Percentiles rank a stretch among this genome's conserved stretches.
Evolutionary conservation across 2,888 invertebrate genomes (phyloP).

Genomic region (Acleris cristana): DNA sequence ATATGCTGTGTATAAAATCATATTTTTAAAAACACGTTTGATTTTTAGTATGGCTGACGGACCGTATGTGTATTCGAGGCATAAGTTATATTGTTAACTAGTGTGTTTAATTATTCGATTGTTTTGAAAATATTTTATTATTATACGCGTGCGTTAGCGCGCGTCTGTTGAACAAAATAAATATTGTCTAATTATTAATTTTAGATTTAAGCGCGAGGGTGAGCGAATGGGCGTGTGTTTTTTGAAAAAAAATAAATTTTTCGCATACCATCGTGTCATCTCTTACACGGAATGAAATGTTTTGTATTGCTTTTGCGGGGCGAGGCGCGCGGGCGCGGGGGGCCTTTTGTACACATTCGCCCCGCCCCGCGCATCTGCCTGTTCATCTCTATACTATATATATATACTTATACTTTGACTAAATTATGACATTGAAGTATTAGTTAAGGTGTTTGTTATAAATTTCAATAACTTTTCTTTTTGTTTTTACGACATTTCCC

Average conservation of each 20-base stretch:
- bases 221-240: slow-evolving; percentile 82
- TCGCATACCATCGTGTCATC: slow-evolving; percentile 82
- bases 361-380: slow-evolving; percentile 41
- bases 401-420: slow-evolving; percentile 63
- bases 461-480: slow-evolving; percentile 80
- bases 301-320: slow-evolving; percentile 79
- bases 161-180: slow-evolving; percentile 84
- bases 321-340: slow-evolving; percentile 53
- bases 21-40: slow-evolving; percentile 68
- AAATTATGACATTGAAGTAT: slow-evolving; percentile 76
- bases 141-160: slow-evolving; percentile 79
- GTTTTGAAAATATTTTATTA: slow-evolving; percentile 84
- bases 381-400: slow-evolving; percentile 30
- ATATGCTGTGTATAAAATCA: slow-evolving; percentile 67
- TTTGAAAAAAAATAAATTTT: slow-evolving; percentile 75
- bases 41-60: slow-evolving; percentile 58
- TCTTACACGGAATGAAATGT: slow-evolving; percentile 82
- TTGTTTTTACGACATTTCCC: slow-evolving; percentile 81
- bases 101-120: slow-evolving; percentile 84
- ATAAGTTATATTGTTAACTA: slow-evolving; percentile 82
- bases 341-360: slow-evolving; percentile 68
- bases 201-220: slow-evolving; percentile 82
- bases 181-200: slow-evolving; percentile 84
- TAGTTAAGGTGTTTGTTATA: slow-evolving; percentile 84
- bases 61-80: slow-evolving; percentile 62